These are phyloP conservation scores for Phocides pigmalion DNA, from an alignment of 1,140 invertebrate genomes.

Conservation along the genomic window DNA sequence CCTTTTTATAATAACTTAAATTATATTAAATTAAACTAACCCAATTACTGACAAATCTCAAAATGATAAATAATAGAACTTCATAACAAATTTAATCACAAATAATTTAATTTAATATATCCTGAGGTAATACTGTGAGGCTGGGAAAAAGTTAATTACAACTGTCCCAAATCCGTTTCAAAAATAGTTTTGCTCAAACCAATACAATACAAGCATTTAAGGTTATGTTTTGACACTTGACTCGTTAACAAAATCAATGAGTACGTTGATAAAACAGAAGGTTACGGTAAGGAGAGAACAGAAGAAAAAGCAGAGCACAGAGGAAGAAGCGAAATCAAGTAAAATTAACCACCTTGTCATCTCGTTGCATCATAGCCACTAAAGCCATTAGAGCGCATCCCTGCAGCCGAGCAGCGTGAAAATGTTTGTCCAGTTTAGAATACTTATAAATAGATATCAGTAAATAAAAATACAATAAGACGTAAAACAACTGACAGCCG, in stretches of 20 bases:
- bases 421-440: conserved; percentile 53
- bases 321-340: conserved; percentile 46
- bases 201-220: conserved; percentile 23
- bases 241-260: conserved; percentile 1
- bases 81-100: too few relatives aligned
- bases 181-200: conserved; percentile 20
- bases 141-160: not conserved
- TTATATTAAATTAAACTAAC: too few relatives aligned
- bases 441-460: conserved; percentile 55
- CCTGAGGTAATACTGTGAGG: not conserved
- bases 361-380: conserved; percentile 78
- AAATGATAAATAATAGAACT: too few relatives aligned
- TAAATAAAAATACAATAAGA: conserved; percentile 58
- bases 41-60: too few relatives aligned
- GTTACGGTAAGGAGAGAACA: conserved; percentile 1
- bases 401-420: conserved; percentile 71
- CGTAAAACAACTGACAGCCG: conserved; percentile 83
- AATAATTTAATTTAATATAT: not conserved
- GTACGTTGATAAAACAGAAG: not conserved
- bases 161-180: conserved; percentile 16
- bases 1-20: too few relatives aligned
- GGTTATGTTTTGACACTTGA: conserved; percentile 31
- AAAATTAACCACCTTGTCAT: conserved; percentile 75
- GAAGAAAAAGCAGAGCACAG: conserved; percentile 43
- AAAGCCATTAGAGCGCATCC: conserved; percentile 55